Evolutionary conservation across 2,888 invertebrate species (phyloP).

Genomic region (Smittia sp.): DNA sequence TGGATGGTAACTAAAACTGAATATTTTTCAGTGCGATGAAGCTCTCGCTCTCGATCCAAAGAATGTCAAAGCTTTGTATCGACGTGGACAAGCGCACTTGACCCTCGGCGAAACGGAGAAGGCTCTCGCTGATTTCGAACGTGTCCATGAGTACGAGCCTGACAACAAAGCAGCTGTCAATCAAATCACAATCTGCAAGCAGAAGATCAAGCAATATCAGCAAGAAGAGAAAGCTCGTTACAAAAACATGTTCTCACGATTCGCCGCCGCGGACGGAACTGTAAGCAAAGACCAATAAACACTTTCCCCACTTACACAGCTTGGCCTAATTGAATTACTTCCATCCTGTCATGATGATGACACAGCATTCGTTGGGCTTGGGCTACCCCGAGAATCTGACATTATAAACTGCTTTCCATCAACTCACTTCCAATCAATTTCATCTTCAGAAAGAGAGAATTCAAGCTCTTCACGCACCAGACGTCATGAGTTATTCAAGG

Average conservation of each 20-base stretch:
- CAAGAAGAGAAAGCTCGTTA: constrained; percentile 83
- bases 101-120: constrained; percentile 72
- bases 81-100: constrained; percentile 78
- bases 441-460: background rate
- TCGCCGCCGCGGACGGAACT: constrained; percentile 76
- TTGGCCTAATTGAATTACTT: background rate
- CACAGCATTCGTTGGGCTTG: background rate
- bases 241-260: constrained; percentile 93
- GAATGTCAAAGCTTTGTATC: constrained; percentile 87
- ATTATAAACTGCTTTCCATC: background rate
- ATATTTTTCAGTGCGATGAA: constrained; percentile 61
- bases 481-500: background rate
- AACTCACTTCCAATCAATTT: background rate
- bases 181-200: constrained; percentile 69
- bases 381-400: constrained; percentile 4
- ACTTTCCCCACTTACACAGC: background rate
- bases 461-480: constrained; percentile 1
- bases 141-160: constrained; percentile 74
- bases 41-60: constrained; percentile 70
- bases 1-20: background rate
- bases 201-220: constrained; percentile 70
- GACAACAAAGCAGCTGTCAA: constrained; percentile 84
- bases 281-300: constrained; percentile 52
- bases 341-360: background rate
- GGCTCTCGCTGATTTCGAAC: constrained; percentile 75